Conservation (phyloP, 2,797 vertebrate species). For the Miichthys miiuy region DNA sequence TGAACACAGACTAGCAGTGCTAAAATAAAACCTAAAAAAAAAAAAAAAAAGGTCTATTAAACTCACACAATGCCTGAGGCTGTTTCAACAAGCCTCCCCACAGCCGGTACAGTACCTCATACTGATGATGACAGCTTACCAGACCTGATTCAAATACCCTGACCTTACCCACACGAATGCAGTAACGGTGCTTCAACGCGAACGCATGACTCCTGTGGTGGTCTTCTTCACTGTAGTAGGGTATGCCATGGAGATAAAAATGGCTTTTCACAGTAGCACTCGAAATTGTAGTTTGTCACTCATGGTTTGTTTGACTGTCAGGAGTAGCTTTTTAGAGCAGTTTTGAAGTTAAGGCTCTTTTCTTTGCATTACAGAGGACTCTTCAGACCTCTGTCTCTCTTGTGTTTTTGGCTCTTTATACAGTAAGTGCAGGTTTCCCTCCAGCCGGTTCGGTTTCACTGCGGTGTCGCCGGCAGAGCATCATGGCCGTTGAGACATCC, state of each 20-base stretch:
- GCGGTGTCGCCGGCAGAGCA: conserved; percentile 41
- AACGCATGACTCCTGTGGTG: conserved; percentile 49
- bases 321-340: conserved; percentile 45
- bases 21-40: conserved; percentile 54
- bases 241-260: conserved; percentile 37
- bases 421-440: conserved; percentile 64
- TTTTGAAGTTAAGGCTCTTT: conserved; percentile 54
- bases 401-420: conserved; percentile 67
- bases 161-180: conserved; percentile 57
- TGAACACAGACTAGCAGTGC: conserved; percentile 78
- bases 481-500: conserved; percentile 33
- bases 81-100: conserved; percentile 66
- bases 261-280: conserved; percentile 66
- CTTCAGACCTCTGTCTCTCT: conserved; percentile 57
- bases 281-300: conserved; percentile 56
- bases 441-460: conserved; percentile 55
- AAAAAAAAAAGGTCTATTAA: conserved; percentile 70
- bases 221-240: conserved; percentile 52
- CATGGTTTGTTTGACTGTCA: conserved; percentile 55
- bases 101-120: conserved; percentile 79
- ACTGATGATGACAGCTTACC: conserved; percentile 67
- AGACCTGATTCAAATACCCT: conserved; percentile 57
- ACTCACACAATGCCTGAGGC: conserved; percentile 82
- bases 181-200: conserved; percentile 61
- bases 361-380: conserved; percentile 55